Evolutionary conservation across 2,888 invertebrate genomes (phyloP), one percentile per base, ranked within the genome.

Genomic region (Limnephilus rhombicus): DNA sequence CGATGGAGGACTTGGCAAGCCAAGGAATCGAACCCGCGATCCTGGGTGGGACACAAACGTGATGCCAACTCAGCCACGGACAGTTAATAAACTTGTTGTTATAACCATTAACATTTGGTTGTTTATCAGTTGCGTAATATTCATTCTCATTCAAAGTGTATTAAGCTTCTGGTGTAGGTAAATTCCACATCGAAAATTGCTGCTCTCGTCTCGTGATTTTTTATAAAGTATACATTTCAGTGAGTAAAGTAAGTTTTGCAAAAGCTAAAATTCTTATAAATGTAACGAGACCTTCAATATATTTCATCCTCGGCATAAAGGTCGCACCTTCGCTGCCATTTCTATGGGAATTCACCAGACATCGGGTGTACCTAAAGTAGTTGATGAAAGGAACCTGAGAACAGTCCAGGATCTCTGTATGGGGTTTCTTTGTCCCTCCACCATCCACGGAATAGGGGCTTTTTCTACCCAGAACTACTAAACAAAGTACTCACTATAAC

Each of bases 321-420:
- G 90, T 85, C 45, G 85, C 85, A 85, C 85, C 85, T 41, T 85
- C 45, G 1, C 37, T 5, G 89, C 81, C 81, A 90, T 85, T 90
- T 49, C 68, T 92, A 92, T 91, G 91, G 90, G 91, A 92, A 91
- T 92, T 92, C 49, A 45, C 87, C 83, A 90, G 80, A 85, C 91
- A 37, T 80, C 81, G 92, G 90, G 86, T 81, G 90, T 68, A 68
- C 68, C 24, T 68, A 68, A 11, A 5, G 45, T 24, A 24, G 68
- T 7, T 68, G 80, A 81, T 91, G 86, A 92, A 92, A 89, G 90
- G 90, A 82, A 49, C 90, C 41, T 82, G 90, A 85, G 85, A 85
- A 85, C 85, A n/a, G 34, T 41, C 13, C 85, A 85, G 41, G 37
- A 29, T 12, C 85, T 41, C 45, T 85, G n/a, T 45, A 85, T n/a